phyloP scores from a whole-genome alignment of 2,888 invertebrate species.

The Erannis defoliaria region DNA sequence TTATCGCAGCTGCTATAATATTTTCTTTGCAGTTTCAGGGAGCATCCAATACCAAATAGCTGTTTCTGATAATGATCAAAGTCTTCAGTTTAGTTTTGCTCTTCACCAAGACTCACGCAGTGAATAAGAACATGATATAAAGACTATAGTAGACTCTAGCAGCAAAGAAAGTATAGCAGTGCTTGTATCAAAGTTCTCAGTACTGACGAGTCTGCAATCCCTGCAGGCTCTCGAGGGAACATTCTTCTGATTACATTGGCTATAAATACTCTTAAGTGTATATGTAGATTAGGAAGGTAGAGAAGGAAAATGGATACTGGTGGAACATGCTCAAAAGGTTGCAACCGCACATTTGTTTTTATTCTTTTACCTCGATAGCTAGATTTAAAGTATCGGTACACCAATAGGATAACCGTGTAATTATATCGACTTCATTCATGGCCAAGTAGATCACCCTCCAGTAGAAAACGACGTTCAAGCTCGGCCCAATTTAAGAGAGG shows the following conservation, averaged over 20 bases:
- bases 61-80: not conserved
- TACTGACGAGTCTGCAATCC: slow-evolving; percentile 19
- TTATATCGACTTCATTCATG: no score
- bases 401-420: no score
- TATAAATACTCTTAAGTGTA: slow-evolving; percentile 8
- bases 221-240: slow-evolving; percentile 12
- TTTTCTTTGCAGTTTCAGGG: no score
- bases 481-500: no score
- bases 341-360: no score
- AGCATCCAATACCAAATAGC: not conserved
- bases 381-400: no score
- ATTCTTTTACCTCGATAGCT: no score
- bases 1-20: no score
- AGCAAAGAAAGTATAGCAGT: slow-evolving; percentile 4
- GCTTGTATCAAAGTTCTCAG: slow-evolving; percentile 6
- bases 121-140: not conserved
- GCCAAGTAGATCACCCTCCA: no score
- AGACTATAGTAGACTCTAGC: no score
- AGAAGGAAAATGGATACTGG: not conserved
- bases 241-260: slow-evolving; percentile 23
- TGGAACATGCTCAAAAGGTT: not conserved
- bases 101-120: not conserved
- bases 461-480: no score
- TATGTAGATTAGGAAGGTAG: not conserved
- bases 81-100: not conserved